Evolutionary conservation across 2,113 vertebrate species (phyloP).

Genomic region (Nanger granti): DNA sequence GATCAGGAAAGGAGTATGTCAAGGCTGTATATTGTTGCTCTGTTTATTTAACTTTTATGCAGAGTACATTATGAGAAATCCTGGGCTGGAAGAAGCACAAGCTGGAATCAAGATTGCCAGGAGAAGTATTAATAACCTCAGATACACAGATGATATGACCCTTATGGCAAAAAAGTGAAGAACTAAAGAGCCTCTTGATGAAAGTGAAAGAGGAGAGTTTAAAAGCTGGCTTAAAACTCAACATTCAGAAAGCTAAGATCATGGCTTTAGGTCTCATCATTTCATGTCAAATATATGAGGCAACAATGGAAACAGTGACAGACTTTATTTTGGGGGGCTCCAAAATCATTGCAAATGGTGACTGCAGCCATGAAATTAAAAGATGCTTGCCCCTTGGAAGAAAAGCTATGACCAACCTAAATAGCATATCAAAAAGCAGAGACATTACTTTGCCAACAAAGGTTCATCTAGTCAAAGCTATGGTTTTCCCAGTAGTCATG

Average conservation of each 20-base stretch:
- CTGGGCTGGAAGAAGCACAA: not conserved
- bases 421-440: not conserved
- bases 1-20: not conserved
- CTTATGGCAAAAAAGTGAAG: not conserved
- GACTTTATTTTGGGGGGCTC: not conserved
- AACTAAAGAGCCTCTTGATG: not conserved
- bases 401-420: not conserved
- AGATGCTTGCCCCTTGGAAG: not conserved
- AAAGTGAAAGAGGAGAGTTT: not conserved
- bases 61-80: not conserved
- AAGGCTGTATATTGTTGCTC: not conserved
- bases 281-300: not conserved
- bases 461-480: not conserved
- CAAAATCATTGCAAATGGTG: not conserved
- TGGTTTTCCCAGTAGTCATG: not conserved
- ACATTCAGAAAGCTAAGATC: not conserved
- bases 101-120: not conserved
- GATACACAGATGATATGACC: not conserved
- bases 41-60: not conserved
- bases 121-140: not conserved
- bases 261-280: not conserved
- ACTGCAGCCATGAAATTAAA: not conserved
- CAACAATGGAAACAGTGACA: not conserved
- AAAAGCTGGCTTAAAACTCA: not conserved
- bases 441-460: not conserved